phyloP scores from a whole-genome alignment of 2,113 vertebrate genomes.

The Thunnus maccoyii region DNA sequence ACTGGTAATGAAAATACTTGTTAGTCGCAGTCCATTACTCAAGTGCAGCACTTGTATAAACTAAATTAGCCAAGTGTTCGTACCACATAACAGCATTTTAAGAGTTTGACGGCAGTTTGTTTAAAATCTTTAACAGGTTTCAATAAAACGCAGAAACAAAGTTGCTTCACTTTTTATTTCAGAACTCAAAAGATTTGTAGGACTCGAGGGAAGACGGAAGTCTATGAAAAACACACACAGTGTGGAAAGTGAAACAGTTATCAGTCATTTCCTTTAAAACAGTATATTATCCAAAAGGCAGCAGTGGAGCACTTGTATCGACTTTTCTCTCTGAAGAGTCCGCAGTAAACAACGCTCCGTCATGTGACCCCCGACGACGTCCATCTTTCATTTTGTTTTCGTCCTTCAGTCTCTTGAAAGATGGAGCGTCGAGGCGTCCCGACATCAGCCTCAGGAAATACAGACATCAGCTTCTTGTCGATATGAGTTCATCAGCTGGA shows the following conservation, averaged over 20 bases:
- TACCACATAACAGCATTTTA: too few relatives aligned
- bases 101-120: too few relatives aligned
- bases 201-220: constrained; percentile 85
- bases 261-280: constrained; percentile 90
- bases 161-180: constrained; percentile 48
- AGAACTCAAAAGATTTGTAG: constrained; percentile 87
- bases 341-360: constrained; percentile 78
- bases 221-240: constrained; percentile 93
- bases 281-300: constrained; percentile 90
- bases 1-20: too few relatives aligned
- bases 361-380: constrained; percentile 6
- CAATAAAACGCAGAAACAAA: neutral
- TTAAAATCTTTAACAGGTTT: too few relatives aligned
- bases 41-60: too few relatives aligned
- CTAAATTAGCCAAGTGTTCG: too few relatives aligned
- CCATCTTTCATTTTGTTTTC: too few relatives aligned
- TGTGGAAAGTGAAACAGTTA: constrained; percentile 86
- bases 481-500: constrained; percentile 85
- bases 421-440: neutral
- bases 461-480: constrained; percentile 86
- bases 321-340: constrained; percentile 87
- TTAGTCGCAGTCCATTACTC: too few relatives aligned
- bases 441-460: neutral
- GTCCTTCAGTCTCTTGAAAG: neutral
- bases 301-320: constrained; percentile 92